Conservation (phyloP, 2,888 invertebrate genomes). For the Drosophila subsilvestris region DNA sequence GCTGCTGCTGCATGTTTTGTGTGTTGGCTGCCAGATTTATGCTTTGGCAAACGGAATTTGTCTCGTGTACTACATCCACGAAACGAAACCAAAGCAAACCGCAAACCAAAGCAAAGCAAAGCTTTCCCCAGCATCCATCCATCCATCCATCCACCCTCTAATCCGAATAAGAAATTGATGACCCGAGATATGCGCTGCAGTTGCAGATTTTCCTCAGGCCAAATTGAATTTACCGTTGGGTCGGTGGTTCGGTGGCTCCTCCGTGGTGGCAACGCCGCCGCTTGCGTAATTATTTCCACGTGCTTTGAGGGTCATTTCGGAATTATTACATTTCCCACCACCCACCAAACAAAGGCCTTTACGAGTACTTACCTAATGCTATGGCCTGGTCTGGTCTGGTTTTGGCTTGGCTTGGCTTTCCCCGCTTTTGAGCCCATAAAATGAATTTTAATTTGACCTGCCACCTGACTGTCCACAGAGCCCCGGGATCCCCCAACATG, state of each 20-base stretch:
- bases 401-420: neutral
- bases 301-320: conserved; percentile 43
- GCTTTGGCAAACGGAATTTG: conserved; percentile 64
- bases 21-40: conserved; percentile 54
- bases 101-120: conserved; percentile 7
- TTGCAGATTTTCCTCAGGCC: conserved; percentile 44
- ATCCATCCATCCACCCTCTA: conserved; percentile 27
- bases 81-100: neutral
- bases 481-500: conserved; percentile 13
- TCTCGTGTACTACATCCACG: conserved; percentile 34
- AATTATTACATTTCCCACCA: conserved; percentile 55
- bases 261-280: conserved; percentile 12
- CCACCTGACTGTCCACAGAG: conserved; percentile 19
- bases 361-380: conserved; percentile 61
- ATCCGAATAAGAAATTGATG: conserved; percentile 57
- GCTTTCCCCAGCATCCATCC: conserved; percentile 28
- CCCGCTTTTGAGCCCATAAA: conserved; percentile 57
- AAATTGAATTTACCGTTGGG: conserved; percentile 54
- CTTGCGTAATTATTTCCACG: conserved; percentile 68
- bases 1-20: conserved; percentile 19
- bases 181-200: conserved; percentile 64
- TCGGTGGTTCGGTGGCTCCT: neutral
- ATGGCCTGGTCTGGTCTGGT: conserved; percentile 24
- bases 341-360: conserved; percentile 34
- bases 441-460: conserved; percentile 75